Evolutionary conservation across 2,113 vertebrate genomes (phyloP).

Genomic region (Oreamnos americanus): DNA sequence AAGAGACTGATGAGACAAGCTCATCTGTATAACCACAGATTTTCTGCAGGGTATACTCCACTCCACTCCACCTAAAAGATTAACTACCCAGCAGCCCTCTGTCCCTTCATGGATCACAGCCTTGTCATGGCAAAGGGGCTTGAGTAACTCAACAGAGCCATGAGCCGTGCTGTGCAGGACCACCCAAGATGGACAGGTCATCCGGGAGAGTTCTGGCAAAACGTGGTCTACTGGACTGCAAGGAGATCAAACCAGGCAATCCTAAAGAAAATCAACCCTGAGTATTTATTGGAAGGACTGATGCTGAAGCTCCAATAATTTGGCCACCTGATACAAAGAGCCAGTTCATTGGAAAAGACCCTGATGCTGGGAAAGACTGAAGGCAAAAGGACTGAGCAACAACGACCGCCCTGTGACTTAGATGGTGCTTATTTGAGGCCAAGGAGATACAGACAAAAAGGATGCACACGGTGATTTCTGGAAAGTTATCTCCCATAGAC

Average conservation of each 20-base stretch:
- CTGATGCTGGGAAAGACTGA: neutral
- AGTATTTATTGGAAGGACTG: neutral
- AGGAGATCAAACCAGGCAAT: neutral
- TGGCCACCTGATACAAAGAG: neutral
- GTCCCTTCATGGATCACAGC: neutral
- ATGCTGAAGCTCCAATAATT: neutral
- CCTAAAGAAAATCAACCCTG: neutral
- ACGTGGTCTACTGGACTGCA: neutral
- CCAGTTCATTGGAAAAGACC: neutral
- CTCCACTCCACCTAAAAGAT: neutral
- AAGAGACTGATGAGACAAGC: neutral
- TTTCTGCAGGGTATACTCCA: neutral
- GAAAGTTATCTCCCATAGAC: neutral
- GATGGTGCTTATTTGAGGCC: neutral
- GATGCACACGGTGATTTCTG: neutral
- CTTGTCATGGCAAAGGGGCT: neutral
- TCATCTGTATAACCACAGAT: neutral
- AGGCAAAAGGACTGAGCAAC: neutral
- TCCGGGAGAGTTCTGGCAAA: neutral
- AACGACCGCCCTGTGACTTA: neutral
- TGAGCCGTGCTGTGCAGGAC: neutral
- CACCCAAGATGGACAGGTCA: neutral
- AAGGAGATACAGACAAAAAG: neutral
- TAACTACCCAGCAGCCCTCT: neutral
- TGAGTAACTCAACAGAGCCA: neutral